Evolutionary conservation across 2,797 vertebrate genomes (phyloP), one percentile per base, ranked within the genome.

Genomic region (Danio tinwini): DNA sequence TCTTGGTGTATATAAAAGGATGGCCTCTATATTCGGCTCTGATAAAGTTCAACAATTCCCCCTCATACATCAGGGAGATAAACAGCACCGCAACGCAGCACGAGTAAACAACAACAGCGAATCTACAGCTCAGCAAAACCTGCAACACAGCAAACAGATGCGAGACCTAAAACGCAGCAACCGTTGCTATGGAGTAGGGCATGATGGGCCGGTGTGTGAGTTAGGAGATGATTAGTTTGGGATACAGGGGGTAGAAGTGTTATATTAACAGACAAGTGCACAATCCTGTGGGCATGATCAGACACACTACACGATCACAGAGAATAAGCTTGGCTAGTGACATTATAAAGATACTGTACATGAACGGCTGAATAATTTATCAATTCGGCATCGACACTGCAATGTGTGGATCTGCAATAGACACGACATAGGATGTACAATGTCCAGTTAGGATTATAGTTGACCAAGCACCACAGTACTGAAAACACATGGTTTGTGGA

Each of bases 161-260:
- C 5, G 11, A 62, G 58, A 76, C 6, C 50, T 14, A 52, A 65
- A 63, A 63, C 5, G 56, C 49, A 49, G 45, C 63, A 40, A 2
- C 1, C 29, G 61, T 69, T 70, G 68, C 64, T 79, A 79, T 62
- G 63, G 63, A 14, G 44, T n/a, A 19, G 16, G 49, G 47, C 7
- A 29, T 29, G 44, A 74, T 45, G 47, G 56, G 63, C 63, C 42
- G 8, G 65, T 4, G 56, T 12, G 47, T 0, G n/a, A 81, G 62
- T 56, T 58, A 69, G 64, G 29, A 70, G 58, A 49, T 45, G 45
- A 75, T 81, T 67, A 42, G 78, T 62, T 70, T 67, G 52, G 67
- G 70, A 78, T 78, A 76, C 47, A 65, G 58, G 47, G 74, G 70
- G 67, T 59, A 55, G 62, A 77, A 52, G 56, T 64, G 81, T 74